These are phyloP conservation scores for Clarias gariepinus DNA, from an alignment of 2,113 vertebrate genomes.

Conservation along the genomic window DNA sequence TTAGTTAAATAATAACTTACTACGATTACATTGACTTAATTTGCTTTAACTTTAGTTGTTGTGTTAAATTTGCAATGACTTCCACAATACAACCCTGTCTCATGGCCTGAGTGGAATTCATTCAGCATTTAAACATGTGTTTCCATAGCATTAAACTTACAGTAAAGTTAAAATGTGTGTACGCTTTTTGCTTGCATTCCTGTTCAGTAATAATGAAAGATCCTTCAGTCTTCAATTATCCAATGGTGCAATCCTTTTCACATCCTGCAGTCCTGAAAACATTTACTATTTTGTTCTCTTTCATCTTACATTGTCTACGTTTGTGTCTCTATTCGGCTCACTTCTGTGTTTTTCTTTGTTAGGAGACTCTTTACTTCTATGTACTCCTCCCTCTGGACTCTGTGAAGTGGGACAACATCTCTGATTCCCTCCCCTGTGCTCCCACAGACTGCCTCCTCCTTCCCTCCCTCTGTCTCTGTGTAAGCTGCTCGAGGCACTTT, in stretches of 20 bases:
- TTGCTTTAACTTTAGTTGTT: neutral
- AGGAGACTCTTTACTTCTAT: slow-evolving; percentile 18
- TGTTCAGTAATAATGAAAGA: slow-evolving; percentile 20
- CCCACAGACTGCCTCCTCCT: slow-evolving; percentile 34
- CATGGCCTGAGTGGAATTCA: neutral
- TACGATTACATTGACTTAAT: neutral
- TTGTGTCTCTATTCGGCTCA: slow-evolving; percentile 58
- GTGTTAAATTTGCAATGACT: neutral
- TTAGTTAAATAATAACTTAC: slow-evolving; percentile 4
- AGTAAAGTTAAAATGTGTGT: neutral
- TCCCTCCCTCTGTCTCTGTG: slow-evolving; percentile 47
- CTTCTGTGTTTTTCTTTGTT: slow-evolving; percentile 45
- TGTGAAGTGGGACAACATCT: slow-evolving; percentile 46
- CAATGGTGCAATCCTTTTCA: slow-evolving; percentile 61
- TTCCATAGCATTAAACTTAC: neutral
- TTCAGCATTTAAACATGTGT: neutral
- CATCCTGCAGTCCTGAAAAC: slow-evolving; percentile 41
- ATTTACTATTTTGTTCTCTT: slow-evolving; percentile 64
- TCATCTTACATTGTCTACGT: slow-evolving; percentile 67
- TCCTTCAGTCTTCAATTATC: slow-evolving; percentile 53
- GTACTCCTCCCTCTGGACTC: slow-evolving; percentile 36
- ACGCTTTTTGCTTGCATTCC: neutral
- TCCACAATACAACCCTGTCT: neutral
- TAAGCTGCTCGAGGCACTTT: slow-evolving; percentile 40
- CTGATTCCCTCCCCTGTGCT: slow-evolving; percentile 12